phyloP scores from a whole-genome alignment of 2,113 vertebrate genomes.

The Chrysemys picta region DNA sequence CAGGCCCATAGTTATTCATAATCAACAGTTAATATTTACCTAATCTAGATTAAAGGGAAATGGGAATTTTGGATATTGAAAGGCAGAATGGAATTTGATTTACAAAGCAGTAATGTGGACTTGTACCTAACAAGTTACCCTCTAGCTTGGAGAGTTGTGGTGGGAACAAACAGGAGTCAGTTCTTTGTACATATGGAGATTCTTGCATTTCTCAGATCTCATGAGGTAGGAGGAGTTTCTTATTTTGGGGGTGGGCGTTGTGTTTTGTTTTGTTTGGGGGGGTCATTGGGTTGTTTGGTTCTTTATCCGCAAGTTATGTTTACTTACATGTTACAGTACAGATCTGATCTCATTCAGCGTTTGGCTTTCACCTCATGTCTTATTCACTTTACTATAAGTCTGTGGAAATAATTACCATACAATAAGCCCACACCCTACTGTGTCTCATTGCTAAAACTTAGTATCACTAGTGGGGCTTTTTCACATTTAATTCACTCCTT shows the following conservation, averaged over 20 bases:
- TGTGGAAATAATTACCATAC: neutral
- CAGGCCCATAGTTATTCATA: neutral
- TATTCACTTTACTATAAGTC: slow-evolving; percentile 14
- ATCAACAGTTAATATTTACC: neutral
- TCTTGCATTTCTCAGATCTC: neutral
- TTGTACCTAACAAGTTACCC: neutral
- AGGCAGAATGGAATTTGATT: neutral
- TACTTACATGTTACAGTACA: neutral
- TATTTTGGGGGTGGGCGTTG: no score
- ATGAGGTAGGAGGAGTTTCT: neutral
- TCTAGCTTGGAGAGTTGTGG: neutral
- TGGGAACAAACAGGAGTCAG: neutral
- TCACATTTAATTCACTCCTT: neutral
- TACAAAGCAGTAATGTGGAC: neutral
- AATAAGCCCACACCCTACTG: neutral
- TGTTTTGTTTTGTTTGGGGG: neutral
- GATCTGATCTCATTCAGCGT: neutral
- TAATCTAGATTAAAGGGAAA: neutral
- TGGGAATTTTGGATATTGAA: neutral
- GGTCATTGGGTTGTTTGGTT: neutral
- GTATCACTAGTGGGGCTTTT: neutral
- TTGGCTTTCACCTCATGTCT: neutral
- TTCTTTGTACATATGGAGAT: neutral
- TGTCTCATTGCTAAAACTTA: neutral
- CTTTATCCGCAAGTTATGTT: neutral